Evolutionary conservation across 2,797 vertebrate genomes (phyloP), one percentile per base, ranked within the genome.

Genomic region (Salmo trutta): DNA sequence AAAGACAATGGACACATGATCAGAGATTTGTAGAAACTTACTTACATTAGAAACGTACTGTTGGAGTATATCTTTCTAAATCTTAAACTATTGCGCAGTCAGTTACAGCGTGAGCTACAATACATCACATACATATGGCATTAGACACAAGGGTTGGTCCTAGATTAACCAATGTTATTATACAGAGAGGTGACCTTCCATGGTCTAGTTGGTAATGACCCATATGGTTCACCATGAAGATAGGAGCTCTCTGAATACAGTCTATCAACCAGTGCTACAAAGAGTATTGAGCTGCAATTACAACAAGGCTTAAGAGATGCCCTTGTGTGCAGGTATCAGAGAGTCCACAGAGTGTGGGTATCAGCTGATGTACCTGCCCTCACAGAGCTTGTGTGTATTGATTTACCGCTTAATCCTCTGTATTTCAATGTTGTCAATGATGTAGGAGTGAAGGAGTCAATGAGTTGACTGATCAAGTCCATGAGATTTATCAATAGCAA

Each of bases 331-430:
- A 69, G 78, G 68, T 79, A 77, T 86, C 78, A 47, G 80, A 82
- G 81, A 80, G 84, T 86, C 21, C 75, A 64, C 69, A 41, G 68
- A 71, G 86, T 81, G 12, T 15, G 24, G 29, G 67, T 88, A 87
- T 87, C 86, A 81, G 47, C 78, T 87, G 79, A 33, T 64, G 81
- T 72, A 85, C 83, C 74, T 53, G 73, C 68, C 68, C 81, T 85
- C 82, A 80, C 85, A 65, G 24, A 75, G 12, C 52, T 41, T 69
- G 67, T 89, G 88, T 90, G 91, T 90, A 92, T 91, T 92, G 90
- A 91, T 92, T 91, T 84, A 84, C 84, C 84, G 83, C 74, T 73
- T 92, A 90, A 93, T 92, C 91, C 88, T 87, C 84, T 88, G 86
- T 81, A 85, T 86, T 87, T 88, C 82, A 82, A 73, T 86, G 84